Evolutionary conservation across 2,888 invertebrate species (phyloP), one percentile per base, ranked within the genome.

Genomic region (Drosophila nigricruria): DNA sequence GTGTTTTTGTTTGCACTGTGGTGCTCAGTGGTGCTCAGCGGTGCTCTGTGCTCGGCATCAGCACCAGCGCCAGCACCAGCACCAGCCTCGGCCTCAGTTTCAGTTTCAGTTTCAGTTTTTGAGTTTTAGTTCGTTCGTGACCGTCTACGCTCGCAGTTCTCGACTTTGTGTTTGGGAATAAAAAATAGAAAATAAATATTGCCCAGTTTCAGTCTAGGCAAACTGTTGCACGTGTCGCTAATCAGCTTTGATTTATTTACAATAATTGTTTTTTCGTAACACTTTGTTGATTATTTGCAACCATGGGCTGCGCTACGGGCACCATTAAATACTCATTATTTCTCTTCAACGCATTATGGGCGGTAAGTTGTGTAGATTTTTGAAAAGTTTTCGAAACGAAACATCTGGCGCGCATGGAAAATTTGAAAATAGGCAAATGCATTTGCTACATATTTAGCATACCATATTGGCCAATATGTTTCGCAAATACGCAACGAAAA

Each of bases 251-350:
- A 63, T 30, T 60, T 58, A 52, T 38, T 62, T 60, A 43, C 43
- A 42, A 61, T 50, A 52, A 60, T 27, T 34, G 6, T 5, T 34
- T 25, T 25, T 34, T 18, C 12, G 47, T 14, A 36, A 54, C 61
- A 53, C 56, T 43, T 45, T 49, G 59, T 23, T 9, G 8, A 58
- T 54, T 42, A 59, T 63, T 52, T 23, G 47, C 38, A 40, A 87
- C 60, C 71, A 91, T 91, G 91, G 88, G 91, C 74, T 91, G 91
- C 72, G 91, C 91, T 47, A 91, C 91, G 45, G 90, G 89, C 59
- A 83, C 89, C 50, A 82, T 91, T 20, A 91, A 91, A 70, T 91
- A 85, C 64, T 65, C 88, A 36, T 70, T 91, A 61, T 90, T 91
- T 61, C 43, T 91, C 12, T 90, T 90, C 69, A 91, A 91, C 76